A percentile compares a stretch with the other conserved stretches of the same genome.
These are phyloP conservation scores for Heliconius ethilla DNA, from an alignment of 2,888 invertebrate species.

Conservation along the genomic window DNA sequence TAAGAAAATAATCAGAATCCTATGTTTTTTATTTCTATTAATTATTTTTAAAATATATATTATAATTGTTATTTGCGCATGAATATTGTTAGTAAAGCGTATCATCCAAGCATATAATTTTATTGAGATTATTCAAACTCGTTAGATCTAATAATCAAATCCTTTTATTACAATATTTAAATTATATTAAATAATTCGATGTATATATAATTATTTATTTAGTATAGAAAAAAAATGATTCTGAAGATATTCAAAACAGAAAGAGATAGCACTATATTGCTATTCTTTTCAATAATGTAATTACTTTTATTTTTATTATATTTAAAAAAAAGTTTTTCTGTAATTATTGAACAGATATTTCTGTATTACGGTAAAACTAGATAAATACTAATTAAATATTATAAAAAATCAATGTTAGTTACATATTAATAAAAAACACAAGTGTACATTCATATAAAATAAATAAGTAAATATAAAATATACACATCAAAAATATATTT, in stretches of 20 bases:
- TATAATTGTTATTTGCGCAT: slow-evolving; percentile 33
- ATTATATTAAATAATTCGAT: background rate
- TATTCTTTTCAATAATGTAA: background rate
- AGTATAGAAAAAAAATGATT: no score
- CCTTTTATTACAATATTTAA: slow-evolving; percentile 1
- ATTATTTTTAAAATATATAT: background rate
- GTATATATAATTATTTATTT: no score
- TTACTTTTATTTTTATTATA: background rate
- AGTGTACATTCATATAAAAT: slow-evolving; percentile 23
- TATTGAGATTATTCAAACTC: background rate
- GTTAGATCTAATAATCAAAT: slow-evolving; percentile 6
- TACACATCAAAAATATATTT: slow-evolving; percentile 48
- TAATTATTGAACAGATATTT: background rate
- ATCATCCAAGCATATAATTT: slow-evolving; percentile 29
- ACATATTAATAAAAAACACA: slow-evolving; percentile 25
- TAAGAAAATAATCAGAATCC: no score
- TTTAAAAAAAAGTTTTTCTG: background rate
- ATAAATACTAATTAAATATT: background rate
- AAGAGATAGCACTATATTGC: background rate
- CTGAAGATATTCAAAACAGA: background rate
- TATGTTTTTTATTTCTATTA: no score
- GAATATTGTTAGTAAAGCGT: slow-evolving; percentile 41
- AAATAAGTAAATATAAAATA: slow-evolving; percentile 36
- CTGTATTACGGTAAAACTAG: background rate
- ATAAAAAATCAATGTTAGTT: slow-evolving; percentile 10